Evolutionary conservation across 2,797 vertebrate species (phyloP).

Genomic region (Rallus crepitans): DNA sequence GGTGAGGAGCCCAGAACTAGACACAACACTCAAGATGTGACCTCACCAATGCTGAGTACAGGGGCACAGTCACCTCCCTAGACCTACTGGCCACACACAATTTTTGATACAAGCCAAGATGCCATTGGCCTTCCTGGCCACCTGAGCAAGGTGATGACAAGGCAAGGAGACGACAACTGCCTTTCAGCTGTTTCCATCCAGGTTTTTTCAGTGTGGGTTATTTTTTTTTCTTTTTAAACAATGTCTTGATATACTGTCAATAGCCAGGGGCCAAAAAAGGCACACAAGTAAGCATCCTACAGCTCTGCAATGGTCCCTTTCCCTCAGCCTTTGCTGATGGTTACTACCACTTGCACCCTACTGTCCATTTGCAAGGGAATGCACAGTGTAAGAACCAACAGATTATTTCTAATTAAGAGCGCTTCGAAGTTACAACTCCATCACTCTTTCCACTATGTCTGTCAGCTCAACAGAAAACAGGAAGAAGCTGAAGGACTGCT

Average conservation of each 20-base stretch:
- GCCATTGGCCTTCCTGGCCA: no score
- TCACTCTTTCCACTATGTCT: not conserved
- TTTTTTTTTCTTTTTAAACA: not conserved
- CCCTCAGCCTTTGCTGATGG: not conserved
- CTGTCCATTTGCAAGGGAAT: not conserved
- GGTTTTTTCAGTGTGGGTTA: not conserved
- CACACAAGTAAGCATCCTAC: not conserved
- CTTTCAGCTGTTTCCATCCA: not conserved
- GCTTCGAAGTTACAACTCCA: slow-evolving; percentile 9
- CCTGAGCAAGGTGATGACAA: no score
- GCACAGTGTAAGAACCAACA: not conserved
- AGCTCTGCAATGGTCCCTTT: not conserved
- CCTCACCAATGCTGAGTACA: no score
- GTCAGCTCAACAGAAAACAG: slow-evolving; percentile 1
- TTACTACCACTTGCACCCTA: not conserved
- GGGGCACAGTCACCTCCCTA: no score
- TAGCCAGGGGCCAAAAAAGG: not conserved
- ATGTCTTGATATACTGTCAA: not conserved
- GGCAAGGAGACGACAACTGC: not conserved
- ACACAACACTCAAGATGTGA: no score
- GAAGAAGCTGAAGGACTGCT: slow-evolving; percentile 9
- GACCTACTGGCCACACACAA: no score
- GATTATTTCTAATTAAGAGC: slow-evolving; percentile 37
- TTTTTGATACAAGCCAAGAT: no score
- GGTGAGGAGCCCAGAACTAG: no score